Evolutionary conservation across 2,113 vertebrate species (phyloP).

Genomic region (Ornithorhynchus anatinus): DNA sequence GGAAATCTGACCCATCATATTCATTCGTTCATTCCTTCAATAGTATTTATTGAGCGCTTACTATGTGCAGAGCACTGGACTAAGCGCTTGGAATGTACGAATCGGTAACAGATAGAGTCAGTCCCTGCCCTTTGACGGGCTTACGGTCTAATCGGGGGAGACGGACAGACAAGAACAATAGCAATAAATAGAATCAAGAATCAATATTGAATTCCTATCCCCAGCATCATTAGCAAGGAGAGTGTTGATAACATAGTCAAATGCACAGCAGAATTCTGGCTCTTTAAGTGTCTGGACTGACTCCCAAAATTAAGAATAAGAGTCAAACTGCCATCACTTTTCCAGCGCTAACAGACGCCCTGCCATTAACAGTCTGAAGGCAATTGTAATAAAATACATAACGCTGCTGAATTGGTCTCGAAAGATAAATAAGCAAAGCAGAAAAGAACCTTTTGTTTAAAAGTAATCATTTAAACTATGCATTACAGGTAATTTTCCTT

Average conservation of each 20-base stretch:
- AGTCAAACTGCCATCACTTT: slow-evolving; percentile 65
- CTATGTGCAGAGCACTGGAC: too few relatives aligned
- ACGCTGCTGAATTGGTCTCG: slow-evolving; percentile 67
- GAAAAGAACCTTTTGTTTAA: slow-evolving; percentile 80
- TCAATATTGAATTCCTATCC: slow-evolving; percentile 58
- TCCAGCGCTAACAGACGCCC: slow-evolving; percentile 61
- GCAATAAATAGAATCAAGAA: too few relatives aligned
- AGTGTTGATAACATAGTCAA: slow-evolving; percentile 63
- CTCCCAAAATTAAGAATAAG: slow-evolving; percentile 61
- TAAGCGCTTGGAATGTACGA: too few relatives aligned
- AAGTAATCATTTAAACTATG: slow-evolving; percentile 83
- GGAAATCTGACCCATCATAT: slow-evolving; percentile 57
- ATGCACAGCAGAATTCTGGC: slow-evolving; percentile 66
- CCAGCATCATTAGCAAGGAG: slow-evolving; percentile 55
- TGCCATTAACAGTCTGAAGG: slow-evolving; percentile 73
- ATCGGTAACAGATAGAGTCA: too few relatives aligned
- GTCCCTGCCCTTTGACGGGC: too few relatives aligned
- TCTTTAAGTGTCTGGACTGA: slow-evolving; percentile 62
- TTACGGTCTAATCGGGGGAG: too few relatives aligned
- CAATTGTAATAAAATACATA: slow-evolving; percentile 78
- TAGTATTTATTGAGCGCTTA: too few relatives aligned
- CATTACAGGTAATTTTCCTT: slow-evolving; percentile 82
- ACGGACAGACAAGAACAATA: too few relatives aligned
- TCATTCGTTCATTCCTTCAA: too few relatives aligned
- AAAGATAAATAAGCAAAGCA: slow-evolving; percentile 71